Evolutionary conservation across 2,113 vertebrate genomes (phyloP), one percentile per base, ranked within the genome.

Genomic region (Nesoenas mayeri): DNA sequence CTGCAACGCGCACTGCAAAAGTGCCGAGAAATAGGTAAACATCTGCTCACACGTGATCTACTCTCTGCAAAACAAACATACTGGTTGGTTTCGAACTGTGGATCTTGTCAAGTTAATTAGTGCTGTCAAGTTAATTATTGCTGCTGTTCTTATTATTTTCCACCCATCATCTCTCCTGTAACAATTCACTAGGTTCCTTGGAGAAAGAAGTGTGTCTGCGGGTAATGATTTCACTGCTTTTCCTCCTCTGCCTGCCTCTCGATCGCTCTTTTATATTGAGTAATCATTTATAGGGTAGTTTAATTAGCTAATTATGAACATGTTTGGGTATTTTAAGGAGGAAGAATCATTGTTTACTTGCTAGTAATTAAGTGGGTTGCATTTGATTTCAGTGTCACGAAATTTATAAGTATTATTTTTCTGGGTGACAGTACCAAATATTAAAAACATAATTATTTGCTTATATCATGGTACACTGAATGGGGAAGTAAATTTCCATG

Each of bases 251-350:
- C 66, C 80, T 3, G 15, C 81, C 65, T 86, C 72, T 88, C 60
- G 0, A 60, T 93, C 4, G 38, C 73, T 86, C 93, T 95, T 95
- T 96, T 92, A 93, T 88, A 87, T 73, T 91, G 92, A 97, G 96
- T 93, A 91, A 97, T 89, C 65, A 61, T 77, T 96, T 95, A 87
- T 96, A 69, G 18, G 56, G 80, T 85, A 44, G 89, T 78, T 97
- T 96, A 97, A 97, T 97, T 93, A 97, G 92, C 73, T 94, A 96
- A 95, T 96, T 97, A 97, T 53, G 79, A 97, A 94, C 6, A 1
- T 81, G 54, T 91, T 93, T 53, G 40, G 79, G 61, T 91, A 81
- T 92, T 95, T 95, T 94, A 88, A 65, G 56, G 79, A 91, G 85
- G 50, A 93, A 96, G 88, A 96, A 96, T 93, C 79, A 88, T 72